Evolutionary conservation across 2,113 vertebrate species (phyloP).

Genomic region (Tachuris rubrigastra): DNA sequence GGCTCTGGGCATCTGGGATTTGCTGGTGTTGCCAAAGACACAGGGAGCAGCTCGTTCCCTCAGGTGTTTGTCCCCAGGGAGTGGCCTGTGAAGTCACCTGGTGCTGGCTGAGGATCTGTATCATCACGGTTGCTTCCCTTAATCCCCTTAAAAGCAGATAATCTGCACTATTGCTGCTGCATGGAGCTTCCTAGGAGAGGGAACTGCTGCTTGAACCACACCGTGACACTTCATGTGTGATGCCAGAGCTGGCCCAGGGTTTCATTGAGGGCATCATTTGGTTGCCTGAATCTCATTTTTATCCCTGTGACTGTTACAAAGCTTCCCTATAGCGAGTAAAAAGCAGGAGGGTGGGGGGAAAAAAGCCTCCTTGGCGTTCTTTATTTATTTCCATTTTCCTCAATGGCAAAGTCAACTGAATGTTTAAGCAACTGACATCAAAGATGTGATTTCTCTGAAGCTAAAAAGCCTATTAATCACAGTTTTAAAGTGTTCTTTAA

Average conservation of each 20-base stretch:
- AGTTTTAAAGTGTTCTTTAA: conserved; percentile 64
- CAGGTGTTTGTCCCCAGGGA: neutral
- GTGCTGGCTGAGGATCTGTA: neutral
- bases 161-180: neutral
- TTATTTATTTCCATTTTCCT: conserved; percentile 47
- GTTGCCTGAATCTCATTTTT: neutral
- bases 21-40: neutral
- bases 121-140: neutral
- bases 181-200: neutral
- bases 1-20: neutral
- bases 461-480: conserved; percentile 65
- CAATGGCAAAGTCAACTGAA: conserved; percentile 45
- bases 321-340: neutral
- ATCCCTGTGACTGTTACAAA: neutral
- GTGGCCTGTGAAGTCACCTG: neutral
- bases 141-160: neutral
- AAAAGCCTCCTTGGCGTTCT: neutral
- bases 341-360: neutral
- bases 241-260: neutral
- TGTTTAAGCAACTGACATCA: conserved; percentile 59
- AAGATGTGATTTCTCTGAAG: conserved; percentile 63
- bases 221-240: neutral
- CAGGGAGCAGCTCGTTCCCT: neutral
- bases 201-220: neutral
- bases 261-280: rapidly evolving